Base-by-base conservation (phyloP, 2,113 vertebrate genomes). In the Hepsetus odoe region DNA sequence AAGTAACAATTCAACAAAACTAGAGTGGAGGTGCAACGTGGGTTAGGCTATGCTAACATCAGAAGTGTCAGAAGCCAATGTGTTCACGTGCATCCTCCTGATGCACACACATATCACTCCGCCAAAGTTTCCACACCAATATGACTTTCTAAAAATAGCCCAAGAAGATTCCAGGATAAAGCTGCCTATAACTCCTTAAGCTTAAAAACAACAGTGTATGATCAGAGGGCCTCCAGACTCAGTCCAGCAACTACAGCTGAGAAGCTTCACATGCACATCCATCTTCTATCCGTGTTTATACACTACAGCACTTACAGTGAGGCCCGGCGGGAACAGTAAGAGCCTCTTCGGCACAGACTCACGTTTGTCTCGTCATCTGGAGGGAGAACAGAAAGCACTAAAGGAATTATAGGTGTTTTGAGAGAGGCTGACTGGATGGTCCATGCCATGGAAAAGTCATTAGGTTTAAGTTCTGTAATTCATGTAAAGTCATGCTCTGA, bases 401-500 rank as follows among this genome's bases (percentile, higher is more conserved):
- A 30, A 30, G 66, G 64, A 67, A 56, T 76, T 68, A 68, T 76
- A 49, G 74, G 33, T 28, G 6, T 76, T 55, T 55, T 76, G 61
- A 61, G 32, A 28, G 18, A 28, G n/a, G 20, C 46, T 55, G 46
- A 53, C 13, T 20, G 24, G n/a, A 40, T 40, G 26, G 14, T n/a
- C n/a, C n/a, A n/a, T 67, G 74, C 46, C 55, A 62, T 66, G 49
- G 16, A 76, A 76, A 55, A 22, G 20, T 20, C 22, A 35, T 55
- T 35, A 61, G 24, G 24, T 44, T 12, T 33, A 59, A 42, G 44
- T 73, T 24, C 9, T 30, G 2, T 61, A 61, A 61, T 73, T 73
- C 38, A 46, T 30, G 55, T 32, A 61, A 20, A 59, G 26, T 46
- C 44, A 11, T 65, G 32, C 11, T 10, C 33, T 65, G 35, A 65